phyloP scores from a whole-genome alignment of 2,797 vertebrate species.

The Pogoniulus pusillus region DNA sequence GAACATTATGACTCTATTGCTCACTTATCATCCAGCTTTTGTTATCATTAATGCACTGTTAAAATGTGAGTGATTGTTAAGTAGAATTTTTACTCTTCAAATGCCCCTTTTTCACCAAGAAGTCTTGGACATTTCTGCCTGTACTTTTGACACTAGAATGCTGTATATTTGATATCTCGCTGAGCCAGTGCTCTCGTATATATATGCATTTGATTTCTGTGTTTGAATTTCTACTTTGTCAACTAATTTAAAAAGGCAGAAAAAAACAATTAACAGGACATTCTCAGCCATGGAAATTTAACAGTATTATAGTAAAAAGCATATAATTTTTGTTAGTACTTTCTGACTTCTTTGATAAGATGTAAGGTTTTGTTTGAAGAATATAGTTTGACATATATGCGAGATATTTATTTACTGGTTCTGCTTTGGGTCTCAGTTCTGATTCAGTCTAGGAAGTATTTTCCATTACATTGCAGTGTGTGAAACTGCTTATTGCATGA shows the following conservation, averaged over 20 bases:
- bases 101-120: slow-evolving; percentile 68
- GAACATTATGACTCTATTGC: slow-evolving; percentile 67
- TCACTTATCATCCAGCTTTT: slow-evolving; percentile 69
- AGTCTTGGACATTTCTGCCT: slow-evolving; percentile 72
- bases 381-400: slow-evolving; percentile 78
- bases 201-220: slow-evolving; percentile 81
- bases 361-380: slow-evolving; percentile 79
- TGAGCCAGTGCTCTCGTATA: slow-evolving; percentile 76
- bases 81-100: slow-evolving; percentile 72
- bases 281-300: slow-evolving; percentile 74
- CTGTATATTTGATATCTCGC: slow-evolving; percentile 89
- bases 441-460: slow-evolving; percentile 65
- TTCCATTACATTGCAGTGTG: slow-evolving; percentile 69
- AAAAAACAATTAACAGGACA: slow-evolving; percentile 63
- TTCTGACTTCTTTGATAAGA: slow-evolving; percentile 78
- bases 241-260: slow-evolving; percentile 73
- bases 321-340: slow-evolving; percentile 75
- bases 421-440: slow-evolving; percentile 69
- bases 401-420: slow-evolving; percentile 78
- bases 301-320: slow-evolving; percentile 76
- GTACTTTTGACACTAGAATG: slow-evolving; percentile 82
- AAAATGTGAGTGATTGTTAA: slow-evolving; percentile 73
- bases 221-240: slow-evolving; percentile 77
- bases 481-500: slow-evolving; percentile 65
- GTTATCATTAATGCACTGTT: slow-evolving; percentile 75